Evolutionary conservation across 35 echinoderm and acorn worm genomes (phyloP), one percentile per base, ranked within the genome.

Genomic region (Ophioderma brevispina): DNA sequence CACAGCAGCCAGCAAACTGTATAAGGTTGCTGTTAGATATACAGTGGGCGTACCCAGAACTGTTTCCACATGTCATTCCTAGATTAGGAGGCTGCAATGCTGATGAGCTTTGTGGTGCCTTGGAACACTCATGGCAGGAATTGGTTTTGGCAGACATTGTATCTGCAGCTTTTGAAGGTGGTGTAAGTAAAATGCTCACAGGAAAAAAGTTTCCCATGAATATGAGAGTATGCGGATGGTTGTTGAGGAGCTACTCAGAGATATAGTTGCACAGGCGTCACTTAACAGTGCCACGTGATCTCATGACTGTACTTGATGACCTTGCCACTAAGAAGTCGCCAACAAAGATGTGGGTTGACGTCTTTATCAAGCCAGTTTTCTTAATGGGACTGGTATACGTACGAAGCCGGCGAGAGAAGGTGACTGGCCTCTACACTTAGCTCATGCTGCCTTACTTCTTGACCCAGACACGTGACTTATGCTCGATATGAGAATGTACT

Each of bases 401-500:
- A 23, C 1, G 40, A 43, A 84, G 79, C 10, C 86, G 89, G 39
- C 75, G 81, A n/a, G n/a, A 25, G 92, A 89, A 64, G 63, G 30
- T 89, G 75, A 94, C 50, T 86, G 92, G 87, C 43, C 64, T 39
- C 80, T 93, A 10, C 86, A 82, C 43, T 37, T 86, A 64, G 36
- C 55, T 49, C 33, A 91, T 91, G 89, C 10, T 91, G 10, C 81
- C 80, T 30, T 91, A 91, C 81, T 91, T 84, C 81, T 91, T 91
- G 85, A 81, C 81, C 89, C 28, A 30, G 23, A 25, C 59, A 70
- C 23, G 32, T 89, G 1, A 89, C 81, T 64, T 89, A 89, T 82
- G 87, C 87, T 0, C 17, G 78, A 82, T 89, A 82, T 82, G 50
- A n/a, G 39, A 10, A 8, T 87, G 13, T 55, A 35, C 38, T 87